Conservation (phyloP, 2,113 vertebrate genomes). For the Eclectus roratus region DNA sequence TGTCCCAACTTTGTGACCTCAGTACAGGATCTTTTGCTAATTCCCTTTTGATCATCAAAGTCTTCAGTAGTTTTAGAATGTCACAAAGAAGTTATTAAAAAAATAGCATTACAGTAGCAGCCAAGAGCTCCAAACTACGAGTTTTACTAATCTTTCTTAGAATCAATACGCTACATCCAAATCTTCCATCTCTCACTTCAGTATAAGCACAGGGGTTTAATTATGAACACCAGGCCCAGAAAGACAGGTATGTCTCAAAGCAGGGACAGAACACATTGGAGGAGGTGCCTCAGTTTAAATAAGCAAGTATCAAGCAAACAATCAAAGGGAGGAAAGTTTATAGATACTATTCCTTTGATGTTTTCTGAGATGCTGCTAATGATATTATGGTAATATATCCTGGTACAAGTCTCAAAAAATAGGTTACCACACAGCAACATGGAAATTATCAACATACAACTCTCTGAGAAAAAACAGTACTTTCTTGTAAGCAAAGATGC, state of each 20-base stretch:
- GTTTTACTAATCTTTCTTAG: background rate
- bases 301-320: background rate
- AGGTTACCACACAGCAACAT: background rate
- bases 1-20: constrained; percentile 88
- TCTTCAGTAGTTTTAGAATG: constrained; percentile 73
- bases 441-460: background rate
- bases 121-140: background rate
- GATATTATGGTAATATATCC: background rate
- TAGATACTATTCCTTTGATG: background rate
- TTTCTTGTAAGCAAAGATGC: background rate
- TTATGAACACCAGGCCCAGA: background rate
- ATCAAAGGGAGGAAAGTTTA: background rate
- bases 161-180: background rate
- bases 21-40: constrained; percentile 91
- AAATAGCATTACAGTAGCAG: background rate
- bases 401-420: background rate
- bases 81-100: constrained; percentile 20
- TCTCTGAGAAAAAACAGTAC: background rate
- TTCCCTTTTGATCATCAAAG: constrained; percentile 97
- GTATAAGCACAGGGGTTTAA: background rate
- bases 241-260: background rate
- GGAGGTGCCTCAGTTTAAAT: background rate
- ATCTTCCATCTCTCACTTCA: background rate
- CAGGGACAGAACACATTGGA: background rate
- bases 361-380: background rate